Base-by-base conservation (phyloP, 2,888 invertebrate species). In the Philonicus albiceps region DNA sequence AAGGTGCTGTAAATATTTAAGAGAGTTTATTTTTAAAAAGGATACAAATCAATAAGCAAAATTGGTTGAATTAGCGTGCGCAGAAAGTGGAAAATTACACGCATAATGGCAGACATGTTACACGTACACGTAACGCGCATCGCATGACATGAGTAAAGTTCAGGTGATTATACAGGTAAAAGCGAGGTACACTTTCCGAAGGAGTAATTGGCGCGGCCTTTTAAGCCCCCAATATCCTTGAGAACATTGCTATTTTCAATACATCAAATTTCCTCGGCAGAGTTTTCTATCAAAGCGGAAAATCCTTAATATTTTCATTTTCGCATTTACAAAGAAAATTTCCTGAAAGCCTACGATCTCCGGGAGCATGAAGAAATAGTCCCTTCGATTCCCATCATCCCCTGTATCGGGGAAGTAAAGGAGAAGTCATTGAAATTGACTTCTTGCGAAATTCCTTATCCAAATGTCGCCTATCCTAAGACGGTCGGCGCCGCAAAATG, bases 271-370 rank as follows among this genome's bases (percentile, higher is more conserved):
- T 34, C 55, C 37, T 30, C 3, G 22, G 22, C 19, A 81, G 55
- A 55, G 43, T 55, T 31, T 64, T 74, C 34, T 13, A 30, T 16
- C 7, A 81, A 22, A 64, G 37, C 64, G 22, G 37, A 81, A 81
- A 81, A 81, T 81, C 81, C 37, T 49, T 55, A 81, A 81, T 81
- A 81, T 81, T 64, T 55, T 55, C 49, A 81, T 81, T 64, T 55
- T 55, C 49, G 81, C 49, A 64, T 55, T 64, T 81, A 53, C 11
- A 55, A 64, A 27, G 55, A 55, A 80, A 81, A 13, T 81, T 55
- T 81, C 19, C 64, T 55, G 4, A 30, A 53, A 31, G 49, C 64
- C 55, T 22, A 64, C 53, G 53, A 80, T 80, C 53, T 30, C 53
- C 27, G 13, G 76, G 27, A 31, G 11, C 31, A 4, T 53, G 31